Evolutionary conservation across 2,888 invertebrate species (phyloP).

Genomic region (Nematopogon swammerdamellus): DNA sequence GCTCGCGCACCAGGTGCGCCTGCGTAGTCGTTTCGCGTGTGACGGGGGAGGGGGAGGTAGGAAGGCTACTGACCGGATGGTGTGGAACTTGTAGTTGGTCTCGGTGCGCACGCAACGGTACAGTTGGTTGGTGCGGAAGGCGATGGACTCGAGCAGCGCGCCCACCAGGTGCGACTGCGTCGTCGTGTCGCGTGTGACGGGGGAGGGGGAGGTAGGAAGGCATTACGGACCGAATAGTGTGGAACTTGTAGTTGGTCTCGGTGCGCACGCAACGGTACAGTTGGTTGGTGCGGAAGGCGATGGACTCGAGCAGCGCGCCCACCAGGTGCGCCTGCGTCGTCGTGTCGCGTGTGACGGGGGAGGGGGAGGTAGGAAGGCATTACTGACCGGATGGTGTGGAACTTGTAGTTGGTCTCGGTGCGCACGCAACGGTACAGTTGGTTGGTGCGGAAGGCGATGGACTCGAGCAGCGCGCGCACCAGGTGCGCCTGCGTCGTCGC

Average conservation of each 20-base stretch:
- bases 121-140: constrained; percentile 76
- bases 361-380: too few species aligned
- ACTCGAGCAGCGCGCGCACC: constrained; percentile 80
- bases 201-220: too few species aligned
- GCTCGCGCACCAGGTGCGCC: not conserved
- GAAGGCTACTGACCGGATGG: not conserved
- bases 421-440: constrained; percentile 73
- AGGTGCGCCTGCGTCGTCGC: constrained; percentile 76
- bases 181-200: too few species aligned
- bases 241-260: constrained; percentile 63
- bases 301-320: constrained; percentile 80
- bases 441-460: constrained; percentile 77
- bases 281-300: constrained; percentile 78
- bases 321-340: constrained; percentile 76
- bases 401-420: constrained; percentile 62
- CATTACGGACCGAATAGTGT: constrained; percentile 65
- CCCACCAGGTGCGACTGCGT: constrained; percentile 75
- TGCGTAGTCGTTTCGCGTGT: too few species aligned
- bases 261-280: constrained; percentile 68
- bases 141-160: constrained; percentile 82
- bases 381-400: constrained; percentile 57
- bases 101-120: constrained; percentile 71
- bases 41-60: too few species aligned
- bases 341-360: too few species aligned
- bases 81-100: constrained; percentile 46